Conservation (phyloP, 2,113 vertebrate genomes). For the Protobothrops flavoviridis region DNA sequence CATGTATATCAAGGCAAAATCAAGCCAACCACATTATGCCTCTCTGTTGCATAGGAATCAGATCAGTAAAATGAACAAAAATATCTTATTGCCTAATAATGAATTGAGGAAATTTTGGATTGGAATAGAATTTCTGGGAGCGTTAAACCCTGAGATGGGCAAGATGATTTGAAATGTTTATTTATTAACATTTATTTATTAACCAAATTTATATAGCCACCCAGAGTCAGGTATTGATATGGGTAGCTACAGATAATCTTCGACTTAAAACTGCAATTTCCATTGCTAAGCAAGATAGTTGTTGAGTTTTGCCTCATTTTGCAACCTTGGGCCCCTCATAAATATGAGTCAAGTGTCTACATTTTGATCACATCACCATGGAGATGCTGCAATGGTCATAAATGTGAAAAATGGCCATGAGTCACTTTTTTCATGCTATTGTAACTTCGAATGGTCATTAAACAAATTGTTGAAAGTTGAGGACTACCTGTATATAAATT, state of each 20-base stretch:
- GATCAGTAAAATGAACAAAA: background rate
- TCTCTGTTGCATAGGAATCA: background rate
- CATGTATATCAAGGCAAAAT: background rate
- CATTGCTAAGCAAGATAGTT: background rate
- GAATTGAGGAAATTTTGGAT: background rate
- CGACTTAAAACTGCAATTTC: background rate
- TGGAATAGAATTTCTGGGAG: background rate
- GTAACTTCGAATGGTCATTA: background rate
- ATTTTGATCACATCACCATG: background rate
- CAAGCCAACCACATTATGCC: background rate
- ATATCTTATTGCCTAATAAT: background rate
- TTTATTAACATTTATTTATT: background rate
- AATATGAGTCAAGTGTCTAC: background rate
- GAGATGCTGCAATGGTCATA: background rate
- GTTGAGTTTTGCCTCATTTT: background rate
- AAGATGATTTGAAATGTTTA: background rate
- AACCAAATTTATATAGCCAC: background rate
- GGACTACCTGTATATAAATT: background rate
- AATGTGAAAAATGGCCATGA: background rate
- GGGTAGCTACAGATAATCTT: background rate
- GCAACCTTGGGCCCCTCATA: background rate
- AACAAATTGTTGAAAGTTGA: background rate
- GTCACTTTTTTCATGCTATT: background rate
- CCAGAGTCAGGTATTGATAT: background rate
- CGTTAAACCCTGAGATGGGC: background rate